Conservation (phyloP, 2,797 vertebrate species). For the Picus viridis region DNA sequence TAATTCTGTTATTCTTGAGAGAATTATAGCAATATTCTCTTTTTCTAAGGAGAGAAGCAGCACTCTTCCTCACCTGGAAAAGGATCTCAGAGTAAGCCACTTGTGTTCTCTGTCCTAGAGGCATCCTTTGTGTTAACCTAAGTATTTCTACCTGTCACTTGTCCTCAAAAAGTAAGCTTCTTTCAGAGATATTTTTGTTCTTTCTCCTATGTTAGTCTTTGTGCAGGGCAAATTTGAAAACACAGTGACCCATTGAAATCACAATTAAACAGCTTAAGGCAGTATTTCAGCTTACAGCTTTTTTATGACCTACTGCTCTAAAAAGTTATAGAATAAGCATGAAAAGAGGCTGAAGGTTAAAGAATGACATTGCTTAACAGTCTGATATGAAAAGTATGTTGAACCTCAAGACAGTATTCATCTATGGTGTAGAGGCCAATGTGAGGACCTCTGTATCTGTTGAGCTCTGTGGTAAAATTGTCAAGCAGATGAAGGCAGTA, state of each 20-base stretch:
- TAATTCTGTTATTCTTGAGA: background rate
- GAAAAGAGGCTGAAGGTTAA: conserved; percentile 50
- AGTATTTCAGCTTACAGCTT: background rate
- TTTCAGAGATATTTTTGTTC: background rate
- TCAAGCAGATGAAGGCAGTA: background rate
- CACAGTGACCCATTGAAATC: conserved; percentile 16
- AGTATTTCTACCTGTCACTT: background rate
- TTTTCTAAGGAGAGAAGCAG: background rate
- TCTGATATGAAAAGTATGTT: background rate
- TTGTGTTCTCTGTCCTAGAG: background rate
- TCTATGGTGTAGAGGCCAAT: background rate
- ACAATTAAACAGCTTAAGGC: conserved; percentile 43
- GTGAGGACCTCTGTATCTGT: background rate
- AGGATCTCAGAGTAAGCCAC: background rate
- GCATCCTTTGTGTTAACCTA: background rate
- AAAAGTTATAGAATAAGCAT: conserved; percentile 22
- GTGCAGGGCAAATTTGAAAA: background rate
- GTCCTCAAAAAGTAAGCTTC: background rate
- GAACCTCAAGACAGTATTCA: background rate
- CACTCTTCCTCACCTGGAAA: background rate
- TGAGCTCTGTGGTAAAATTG: background rate
- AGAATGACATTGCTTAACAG: background rate
- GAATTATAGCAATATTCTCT: background rate
- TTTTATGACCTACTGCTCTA: conserved; percentile 23
- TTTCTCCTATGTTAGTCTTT: background rate